These are phyloP conservation scores for Belgica antarctica DNA, from an alignment of 2,888 invertebrate species.

Conservation along the genomic window DNA sequence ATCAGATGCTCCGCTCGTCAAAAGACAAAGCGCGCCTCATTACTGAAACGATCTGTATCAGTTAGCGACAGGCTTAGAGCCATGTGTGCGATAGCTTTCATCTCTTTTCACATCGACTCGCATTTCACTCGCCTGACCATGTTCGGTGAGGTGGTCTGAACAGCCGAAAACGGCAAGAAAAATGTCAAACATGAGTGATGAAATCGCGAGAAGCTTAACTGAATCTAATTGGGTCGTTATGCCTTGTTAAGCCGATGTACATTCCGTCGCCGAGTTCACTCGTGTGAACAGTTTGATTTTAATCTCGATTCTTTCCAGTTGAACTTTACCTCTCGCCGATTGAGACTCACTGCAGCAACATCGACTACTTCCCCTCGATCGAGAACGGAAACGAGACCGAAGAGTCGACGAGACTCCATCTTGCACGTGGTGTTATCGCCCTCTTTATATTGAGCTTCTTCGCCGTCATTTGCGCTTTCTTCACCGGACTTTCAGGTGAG, in stretches of 20 bases:
- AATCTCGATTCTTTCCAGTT: slow-evolving; percentile 63
- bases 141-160: slow-evolving; percentile 3
- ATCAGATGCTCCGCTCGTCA: slow-evolving; percentile 6
- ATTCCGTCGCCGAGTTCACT: neutral
- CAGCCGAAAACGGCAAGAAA: slow-evolving; percentile 13
- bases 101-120: neutral
- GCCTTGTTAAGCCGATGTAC: slow-evolving; percentile 17
- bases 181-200: neutral
- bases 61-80: neutral
- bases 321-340: slow-evolving; percentile 87
- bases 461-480: slow-evolving; percentile 88
- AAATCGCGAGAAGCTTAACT: neutral
- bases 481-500: slow-evolving; percentile 78
- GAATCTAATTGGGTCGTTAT: slow-evolving; percentile 27
- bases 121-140: neutral
- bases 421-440: slow-evolving; percentile 91
- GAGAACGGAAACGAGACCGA: slow-evolving; percentile 73
- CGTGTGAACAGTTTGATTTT: slow-evolving; percentile 44
- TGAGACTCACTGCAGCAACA: slow-evolving; percentile 91
- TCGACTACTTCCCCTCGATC: slow-evolving; percentile 85
- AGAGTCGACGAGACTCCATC: slow-evolving; percentile 68
- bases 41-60: neutral
- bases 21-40: too few relatives aligned
- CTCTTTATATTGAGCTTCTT: slow-evolving; percentile 90
- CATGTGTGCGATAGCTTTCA: neutral